A percentile compares a stretch with the other conserved stretches of the same genome.
Conservation (phyloP, 2,888 invertebrate genomes). For the Polyommatus icarus region DNA sequence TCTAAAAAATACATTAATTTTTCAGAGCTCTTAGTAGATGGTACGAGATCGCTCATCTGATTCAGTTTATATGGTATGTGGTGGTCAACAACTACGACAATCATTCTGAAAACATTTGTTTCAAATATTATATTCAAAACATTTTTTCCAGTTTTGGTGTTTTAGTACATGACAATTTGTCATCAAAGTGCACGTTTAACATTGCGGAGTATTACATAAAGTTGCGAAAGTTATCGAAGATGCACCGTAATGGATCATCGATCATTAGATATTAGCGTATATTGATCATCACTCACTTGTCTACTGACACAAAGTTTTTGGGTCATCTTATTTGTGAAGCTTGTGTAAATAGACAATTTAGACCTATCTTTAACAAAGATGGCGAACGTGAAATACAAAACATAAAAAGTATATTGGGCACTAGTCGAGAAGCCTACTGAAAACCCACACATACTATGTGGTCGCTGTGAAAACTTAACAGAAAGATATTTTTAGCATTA, state of each 20-base stretch:
- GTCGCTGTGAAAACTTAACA: too few relatives aligned
- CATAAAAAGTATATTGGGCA: too few relatives aligned
- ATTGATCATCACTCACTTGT: not conserved
- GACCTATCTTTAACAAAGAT: not conserved
- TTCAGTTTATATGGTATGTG: too few relatives aligned
- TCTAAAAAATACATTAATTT: too few relatives aligned
- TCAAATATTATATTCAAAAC: not conserved
- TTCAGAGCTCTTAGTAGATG: too few relatives aligned
- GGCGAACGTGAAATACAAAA: too few relatives aligned
- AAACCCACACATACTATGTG: too few relatives aligned
- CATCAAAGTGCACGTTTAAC: not conserved
- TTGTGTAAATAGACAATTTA: not conserved
- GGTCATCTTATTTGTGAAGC: not conserved
- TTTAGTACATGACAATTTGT: not conserved
- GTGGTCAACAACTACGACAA: not conserved
- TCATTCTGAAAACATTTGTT: not conserved
- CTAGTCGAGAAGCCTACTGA: too few relatives aligned
- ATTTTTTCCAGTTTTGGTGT: not conserved
- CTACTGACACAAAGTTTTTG: not conserved
- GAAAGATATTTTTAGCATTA: too few relatives aligned
- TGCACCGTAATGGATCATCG: not conserved
- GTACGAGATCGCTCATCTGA: too few relatives aligned
- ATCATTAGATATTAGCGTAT: not conserved
- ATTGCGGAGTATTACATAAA: slow-evolving; percentile 1
- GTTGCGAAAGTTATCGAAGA: not conserved